Base-by-base conservation (phyloP, 35 echinoderm and acorn worm species). In the Holothuria glaberrima region DNA sequence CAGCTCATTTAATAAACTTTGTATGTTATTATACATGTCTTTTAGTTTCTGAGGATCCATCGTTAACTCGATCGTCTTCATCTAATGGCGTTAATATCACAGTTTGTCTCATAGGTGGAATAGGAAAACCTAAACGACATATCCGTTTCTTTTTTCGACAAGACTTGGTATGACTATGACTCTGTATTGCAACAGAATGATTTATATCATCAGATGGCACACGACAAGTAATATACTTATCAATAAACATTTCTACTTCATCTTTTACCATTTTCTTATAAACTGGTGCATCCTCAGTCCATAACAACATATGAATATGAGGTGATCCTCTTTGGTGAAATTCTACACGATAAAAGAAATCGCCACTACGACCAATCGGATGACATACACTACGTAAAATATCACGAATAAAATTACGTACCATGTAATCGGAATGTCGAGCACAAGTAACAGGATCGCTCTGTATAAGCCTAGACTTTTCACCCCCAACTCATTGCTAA, bases 121-220 rank as follows among this genome's bases (percentile, higher is more conserved):
- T 36, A 12, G 92, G 92, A 86, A 94, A 94, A 17, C 80, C 68
- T 68, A 94, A 94, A 32, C 92, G 31, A 79, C 92, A 94, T 3
- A 86, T 38, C 6, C 68, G 6, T 54, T 94, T 52, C 17, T 48
- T 35, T 78, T 78, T 78, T 78, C 74, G 35, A 50, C 88, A 94
- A 10, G 82, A 62, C 7, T 60, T 62, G 3, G 82, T 86, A 32
- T 58, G 59, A 26, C 56, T 60, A 86, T 86, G 82, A 5, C 57
- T 56, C 36, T 54, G 25, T 16, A 62, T 56, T 5, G 31, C 30
- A 26, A 62, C 63, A 1, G 63, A 21, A 30, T 30, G 16, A 9
- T 27, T 34, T 19, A 27, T 34, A 4, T 86, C 82, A 32, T 2
- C 0, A 26, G 82, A 27, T 58, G 45, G 30, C n/a, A 14, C 63